These are phyloP conservation scores for Agrochola macilenta DNA, from an alignment of 2,888 invertebrate genomes.

Conservation along the genomic window DNA sequence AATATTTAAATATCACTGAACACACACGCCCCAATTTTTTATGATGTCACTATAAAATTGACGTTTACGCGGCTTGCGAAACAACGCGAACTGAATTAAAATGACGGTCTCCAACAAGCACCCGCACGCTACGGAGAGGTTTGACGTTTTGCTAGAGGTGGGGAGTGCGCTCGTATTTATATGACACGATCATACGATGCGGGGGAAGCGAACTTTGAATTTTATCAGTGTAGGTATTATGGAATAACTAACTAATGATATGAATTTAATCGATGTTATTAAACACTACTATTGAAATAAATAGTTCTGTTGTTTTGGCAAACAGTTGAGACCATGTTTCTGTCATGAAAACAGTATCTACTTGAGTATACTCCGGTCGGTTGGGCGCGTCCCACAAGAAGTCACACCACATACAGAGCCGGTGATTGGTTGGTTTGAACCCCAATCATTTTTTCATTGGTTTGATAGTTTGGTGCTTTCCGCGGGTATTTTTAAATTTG, in stretches of 20 bases:
- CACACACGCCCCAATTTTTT: conserved; percentile 85
- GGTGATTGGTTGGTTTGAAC: conserved; percentile 80
- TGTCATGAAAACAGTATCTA: conserved; percentile 72
- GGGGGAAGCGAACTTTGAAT: conserved; percentile 83
- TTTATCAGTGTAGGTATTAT: conserved; percentile 75
- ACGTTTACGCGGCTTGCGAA: conserved; percentile 83
- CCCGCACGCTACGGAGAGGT: conserved; percentile 80
- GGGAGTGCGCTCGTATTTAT: conserved; percentile 87
- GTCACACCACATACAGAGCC: conserved; percentile 87
- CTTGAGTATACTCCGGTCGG: conserved; percentile 63
- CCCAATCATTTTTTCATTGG: conserved; percentile 78
- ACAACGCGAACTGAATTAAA: conserved; percentile 78
- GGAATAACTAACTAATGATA: conserved; percentile 71
- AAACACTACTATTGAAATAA: conserved; percentile 59
- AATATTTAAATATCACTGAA: conserved; percentile 88
- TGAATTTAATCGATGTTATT: conserved; percentile 69
- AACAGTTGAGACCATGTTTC: conserved; percentile 67
- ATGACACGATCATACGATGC: conserved; percentile 89
- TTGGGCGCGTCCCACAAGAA: conserved; percentile 83
- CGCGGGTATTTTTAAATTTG: conserved; percentile 77
- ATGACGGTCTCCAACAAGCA: conserved; percentile 73
- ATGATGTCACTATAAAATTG: conserved; percentile 82
- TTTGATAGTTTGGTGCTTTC: conserved; percentile 44
- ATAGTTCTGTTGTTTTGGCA: conserved; percentile 58
- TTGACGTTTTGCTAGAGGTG: conserved; percentile 87